A percentile compares a stretch with the other conserved stretches of the same genome.
Conservation (phyloP, 2,888 invertebrate genomes). For the Gasteruption jaculator region DNA sequence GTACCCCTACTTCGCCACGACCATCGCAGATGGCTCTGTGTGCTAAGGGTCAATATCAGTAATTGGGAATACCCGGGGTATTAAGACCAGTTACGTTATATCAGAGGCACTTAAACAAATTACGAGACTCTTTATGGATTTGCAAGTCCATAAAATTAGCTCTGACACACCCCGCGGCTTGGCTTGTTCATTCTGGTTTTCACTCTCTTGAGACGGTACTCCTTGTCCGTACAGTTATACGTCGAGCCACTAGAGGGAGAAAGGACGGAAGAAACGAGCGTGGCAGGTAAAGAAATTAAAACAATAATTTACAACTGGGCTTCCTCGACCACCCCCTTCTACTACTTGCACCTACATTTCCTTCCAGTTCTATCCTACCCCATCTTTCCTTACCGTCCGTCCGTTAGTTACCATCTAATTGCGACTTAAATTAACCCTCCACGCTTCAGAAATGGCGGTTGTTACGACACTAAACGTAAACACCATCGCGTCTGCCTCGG, state of each 20-base stretch:
- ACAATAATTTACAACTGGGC: constrained; percentile 39
- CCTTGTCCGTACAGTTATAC: too few relatives aligned
- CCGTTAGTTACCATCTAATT: constrained; percentile 38
- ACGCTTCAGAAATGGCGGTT: constrained; percentile 1
- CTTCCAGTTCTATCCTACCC: neutral
- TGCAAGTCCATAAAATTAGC: constrained; percentile 35
- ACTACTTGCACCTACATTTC: neutral
- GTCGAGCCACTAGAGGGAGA: too few relatives aligned
- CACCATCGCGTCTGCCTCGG: too few relatives aligned
- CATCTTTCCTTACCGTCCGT: constrained; percentile 18
- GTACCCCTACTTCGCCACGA: too few relatives aligned
- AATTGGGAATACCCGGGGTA: too few relatives aligned
- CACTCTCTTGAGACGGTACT: too few relatives aligned
- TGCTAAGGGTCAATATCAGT: too few relatives aligned
- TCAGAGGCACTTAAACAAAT: constrained; percentile 30
- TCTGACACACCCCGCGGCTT: constrained; percentile 21
- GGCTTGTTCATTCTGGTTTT: too few relatives aligned
- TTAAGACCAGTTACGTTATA: too few relatives aligned
- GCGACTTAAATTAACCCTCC: constrained; percentile 35
- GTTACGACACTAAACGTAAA: too few relatives aligned
- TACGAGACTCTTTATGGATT: constrained; percentile 38
- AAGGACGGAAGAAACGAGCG: too few relatives aligned
- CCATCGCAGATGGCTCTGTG: too few relatives aligned
- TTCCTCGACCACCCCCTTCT: neutral
- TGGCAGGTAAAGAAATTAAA: constrained; percentile 47